Conservation (phyloP, 2,797 vertebrate species). For the Poecile montanus region DNA sequence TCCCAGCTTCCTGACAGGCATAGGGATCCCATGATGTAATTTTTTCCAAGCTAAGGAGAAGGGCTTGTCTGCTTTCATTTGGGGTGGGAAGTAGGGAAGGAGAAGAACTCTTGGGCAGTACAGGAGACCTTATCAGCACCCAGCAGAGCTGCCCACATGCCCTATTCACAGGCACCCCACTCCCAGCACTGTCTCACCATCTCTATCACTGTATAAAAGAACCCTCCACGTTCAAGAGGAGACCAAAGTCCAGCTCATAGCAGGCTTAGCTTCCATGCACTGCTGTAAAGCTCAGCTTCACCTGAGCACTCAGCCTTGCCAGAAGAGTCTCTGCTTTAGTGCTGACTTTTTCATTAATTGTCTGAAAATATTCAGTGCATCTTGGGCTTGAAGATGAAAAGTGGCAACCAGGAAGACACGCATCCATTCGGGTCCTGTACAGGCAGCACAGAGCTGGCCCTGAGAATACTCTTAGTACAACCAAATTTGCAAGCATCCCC, state of each 20-base stretch:
- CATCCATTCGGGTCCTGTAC: not conserved
- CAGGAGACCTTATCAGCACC: not conserved
- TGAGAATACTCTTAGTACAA: not conserved
- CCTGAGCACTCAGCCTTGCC: not conserved
- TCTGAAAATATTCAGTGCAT: not conserved
- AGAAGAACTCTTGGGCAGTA: not conserved
- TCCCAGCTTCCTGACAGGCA: conserved; percentile 34
- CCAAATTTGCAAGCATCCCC: not conserved
- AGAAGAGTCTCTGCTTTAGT: not conserved
- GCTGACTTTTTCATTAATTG: not conserved
- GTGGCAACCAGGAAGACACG: rapidly evolving
- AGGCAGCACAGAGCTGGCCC: not conserved
- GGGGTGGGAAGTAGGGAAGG: not conserved
- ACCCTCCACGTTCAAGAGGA: not conserved
- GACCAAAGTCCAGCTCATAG: not conserved
- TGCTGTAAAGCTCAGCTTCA: not conserved
- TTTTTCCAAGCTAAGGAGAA: conserved; percentile 33
- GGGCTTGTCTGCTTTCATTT: conserved; percentile 31
- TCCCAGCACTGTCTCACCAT: not conserved
- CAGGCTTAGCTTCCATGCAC: not conserved
- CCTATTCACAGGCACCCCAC: not conserved
- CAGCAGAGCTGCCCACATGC: rapidly evolving
- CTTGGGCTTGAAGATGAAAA: not conserved
- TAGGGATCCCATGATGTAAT: conserved; percentile 48
- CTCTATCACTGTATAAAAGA: not conserved